Conservation (phyloP, 2,113 vertebrate genomes). For the Alethe castanea region DNA sequence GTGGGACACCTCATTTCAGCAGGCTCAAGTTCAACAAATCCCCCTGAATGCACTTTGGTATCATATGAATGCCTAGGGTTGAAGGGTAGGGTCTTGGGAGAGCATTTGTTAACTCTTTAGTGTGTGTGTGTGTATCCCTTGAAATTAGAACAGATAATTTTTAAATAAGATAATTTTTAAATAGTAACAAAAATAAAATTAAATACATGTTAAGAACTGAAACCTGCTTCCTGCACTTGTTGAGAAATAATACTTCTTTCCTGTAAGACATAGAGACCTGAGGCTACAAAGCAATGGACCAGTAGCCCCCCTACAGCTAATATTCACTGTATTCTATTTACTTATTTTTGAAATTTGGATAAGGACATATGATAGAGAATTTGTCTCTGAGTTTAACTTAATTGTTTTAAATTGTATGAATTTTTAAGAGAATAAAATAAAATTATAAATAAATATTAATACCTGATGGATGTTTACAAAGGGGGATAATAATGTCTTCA, state of each 20-base stretch:
- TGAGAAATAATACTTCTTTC: neutral
- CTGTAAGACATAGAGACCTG: neutral
- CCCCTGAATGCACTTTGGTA: neutral
- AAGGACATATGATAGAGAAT: neutral
- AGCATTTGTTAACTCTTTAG: neutral
- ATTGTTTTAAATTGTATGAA: neutral
- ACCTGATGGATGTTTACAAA: neutral
- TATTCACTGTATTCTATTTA: neutral
- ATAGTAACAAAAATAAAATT: neutral
- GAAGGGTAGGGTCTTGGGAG: neutral
- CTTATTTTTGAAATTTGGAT: neutral
- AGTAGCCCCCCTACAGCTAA: neutral
- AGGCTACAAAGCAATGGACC: neutral
- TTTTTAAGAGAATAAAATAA: neutral
- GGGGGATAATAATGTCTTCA: neutral
- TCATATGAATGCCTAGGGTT: neutral
- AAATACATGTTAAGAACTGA: neutral
- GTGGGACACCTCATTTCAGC: neutral
- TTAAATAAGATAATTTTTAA: neutral
- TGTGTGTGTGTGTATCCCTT: too few species aligned
- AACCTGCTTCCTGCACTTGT: neutral
- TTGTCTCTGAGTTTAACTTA: neutral
- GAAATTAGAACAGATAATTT: neutral
- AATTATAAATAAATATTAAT: neutral
- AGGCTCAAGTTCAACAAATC: constrained; percentile 13